Conservation (phyloP, 2,888 invertebrate genomes). For the Eupithecia pulchellata region DNA sequence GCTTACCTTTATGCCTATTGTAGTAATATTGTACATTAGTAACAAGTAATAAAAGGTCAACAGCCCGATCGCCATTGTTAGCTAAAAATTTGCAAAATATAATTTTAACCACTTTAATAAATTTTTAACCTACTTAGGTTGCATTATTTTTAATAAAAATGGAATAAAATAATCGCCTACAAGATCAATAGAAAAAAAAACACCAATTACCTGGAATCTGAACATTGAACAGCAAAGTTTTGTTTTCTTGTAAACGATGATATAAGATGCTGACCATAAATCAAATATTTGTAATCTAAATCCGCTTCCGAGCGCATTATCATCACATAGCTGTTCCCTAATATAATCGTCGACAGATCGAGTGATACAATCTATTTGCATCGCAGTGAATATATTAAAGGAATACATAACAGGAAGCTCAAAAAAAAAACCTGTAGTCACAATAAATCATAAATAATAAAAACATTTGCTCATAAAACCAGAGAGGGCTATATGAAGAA, state of each 20-base stretch:
- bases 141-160: neutral
- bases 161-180: neutral
- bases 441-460: neutral
- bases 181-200: neutral
- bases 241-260: constrained; percentile 1
- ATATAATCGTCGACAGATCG: neutral
- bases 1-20: neutral
- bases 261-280: constrained; percentile 5
- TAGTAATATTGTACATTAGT: neutral
- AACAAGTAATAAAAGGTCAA: neutral
- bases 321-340: neutral
- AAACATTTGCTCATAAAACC: neutral
- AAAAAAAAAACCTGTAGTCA: neutral
- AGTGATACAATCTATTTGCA: neutral
- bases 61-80: neutral
- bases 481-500: neutral
- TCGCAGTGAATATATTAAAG: neutral
- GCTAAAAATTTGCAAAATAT: neutral
- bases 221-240: constrained; percentile 2
- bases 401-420: neutral
- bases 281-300: neutral
- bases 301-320: neutral
- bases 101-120: neutral
- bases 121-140: no score
- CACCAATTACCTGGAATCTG: neutral